A percentile compares a stretch with the other conserved stretches of the same genome.
Conservation (phyloP, 1,140 invertebrate genomes). For the Hyles euphorbiae region DNA sequence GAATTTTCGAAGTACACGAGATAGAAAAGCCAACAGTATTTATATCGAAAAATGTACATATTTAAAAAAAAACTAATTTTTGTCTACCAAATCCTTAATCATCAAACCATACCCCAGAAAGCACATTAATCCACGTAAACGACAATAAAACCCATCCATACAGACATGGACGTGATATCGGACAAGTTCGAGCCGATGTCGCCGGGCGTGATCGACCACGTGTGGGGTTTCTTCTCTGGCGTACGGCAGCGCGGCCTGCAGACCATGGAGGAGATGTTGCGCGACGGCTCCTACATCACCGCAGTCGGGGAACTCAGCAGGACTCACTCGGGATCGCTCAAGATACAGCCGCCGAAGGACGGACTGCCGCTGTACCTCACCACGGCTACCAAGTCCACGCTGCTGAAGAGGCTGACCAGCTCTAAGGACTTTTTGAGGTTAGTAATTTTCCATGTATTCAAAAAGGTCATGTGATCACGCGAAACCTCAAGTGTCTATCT, state of each 20-base stretch:
- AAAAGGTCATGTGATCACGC: no score
- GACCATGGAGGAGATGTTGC: constrained; percentile 86
- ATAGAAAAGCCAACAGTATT: no score
- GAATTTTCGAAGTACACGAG: no score
- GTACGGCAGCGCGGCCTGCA: constrained; percentile 84
- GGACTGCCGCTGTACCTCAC: constrained; percentile 84
- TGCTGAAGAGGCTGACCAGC: constrained; percentile 82
- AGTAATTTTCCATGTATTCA: background rate
- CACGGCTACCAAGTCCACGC: constrained; percentile 79
- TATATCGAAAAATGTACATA: no score
- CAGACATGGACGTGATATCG: constrained; percentile 85
- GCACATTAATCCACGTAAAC: no score
- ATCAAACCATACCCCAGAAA: no score
- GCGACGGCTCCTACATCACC: constrained; percentile 84
- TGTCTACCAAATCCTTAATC: no score
- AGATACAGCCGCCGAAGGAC: constrained; percentile 81
- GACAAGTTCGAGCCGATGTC: constrained; percentile 85
- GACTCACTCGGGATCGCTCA: constrained; percentile 74
- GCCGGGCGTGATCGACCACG: constrained; percentile 82
- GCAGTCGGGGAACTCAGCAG: constrained; percentile 83
- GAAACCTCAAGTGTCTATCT: no score
- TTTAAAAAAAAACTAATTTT: no score
- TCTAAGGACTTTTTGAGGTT: constrained; percentile 78
- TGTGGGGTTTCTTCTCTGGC: constrained; percentile 88
- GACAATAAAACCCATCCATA: background rate